These are phyloP conservation scores for Drosophila biarmipes DNA, from an alignment of 1,140 invertebrate species.

Conservation along the genomic window DNA sequence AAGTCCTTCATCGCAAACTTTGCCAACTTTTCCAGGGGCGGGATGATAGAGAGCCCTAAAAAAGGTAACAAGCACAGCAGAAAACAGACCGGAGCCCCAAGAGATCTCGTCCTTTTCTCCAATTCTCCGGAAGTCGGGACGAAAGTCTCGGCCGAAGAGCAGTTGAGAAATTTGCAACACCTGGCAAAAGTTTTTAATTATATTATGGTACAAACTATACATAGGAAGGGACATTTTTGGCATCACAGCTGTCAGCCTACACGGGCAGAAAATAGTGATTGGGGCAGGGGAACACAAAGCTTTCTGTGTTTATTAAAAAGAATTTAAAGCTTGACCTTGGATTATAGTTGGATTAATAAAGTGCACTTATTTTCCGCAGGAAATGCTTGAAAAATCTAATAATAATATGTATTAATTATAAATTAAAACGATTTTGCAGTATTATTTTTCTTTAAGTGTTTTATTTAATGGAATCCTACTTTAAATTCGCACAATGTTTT, in stretches of 20 bases:
- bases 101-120: conserved; percentile 55
- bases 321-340: not conserved
- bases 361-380: no score
- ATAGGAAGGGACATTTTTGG: conserved; percentile 64
- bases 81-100: conserved; percentile 23
- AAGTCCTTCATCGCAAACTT: conserved; percentile 61
- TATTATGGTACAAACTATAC: conserved; percentile 66
- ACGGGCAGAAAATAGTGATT: conserved; percentile 1
- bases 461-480: no score
- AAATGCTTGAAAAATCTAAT: no score
- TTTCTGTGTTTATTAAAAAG: no score
- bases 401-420: no score
- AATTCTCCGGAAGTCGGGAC: conserved; percentile 59
- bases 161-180: conserved; percentile 77
- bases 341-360: no score
- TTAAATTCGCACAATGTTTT: no score
- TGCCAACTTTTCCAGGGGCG: conserved; percentile 56
- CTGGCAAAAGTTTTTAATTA: conserved; percentile 83
- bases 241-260: conserved; percentile 48
- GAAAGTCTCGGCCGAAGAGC: conserved; percentile 52
- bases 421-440: no score
- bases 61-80: conserved; percentile 65
- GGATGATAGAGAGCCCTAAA: conserved; percentile 23
- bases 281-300: not conserved
- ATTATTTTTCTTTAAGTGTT: no score